Percentiles rank a stretch among this genome's conserved stretches.
Conservation (phyloP, 2,797 vertebrate species). For the Tachyglossus aculeatus region DNA sequence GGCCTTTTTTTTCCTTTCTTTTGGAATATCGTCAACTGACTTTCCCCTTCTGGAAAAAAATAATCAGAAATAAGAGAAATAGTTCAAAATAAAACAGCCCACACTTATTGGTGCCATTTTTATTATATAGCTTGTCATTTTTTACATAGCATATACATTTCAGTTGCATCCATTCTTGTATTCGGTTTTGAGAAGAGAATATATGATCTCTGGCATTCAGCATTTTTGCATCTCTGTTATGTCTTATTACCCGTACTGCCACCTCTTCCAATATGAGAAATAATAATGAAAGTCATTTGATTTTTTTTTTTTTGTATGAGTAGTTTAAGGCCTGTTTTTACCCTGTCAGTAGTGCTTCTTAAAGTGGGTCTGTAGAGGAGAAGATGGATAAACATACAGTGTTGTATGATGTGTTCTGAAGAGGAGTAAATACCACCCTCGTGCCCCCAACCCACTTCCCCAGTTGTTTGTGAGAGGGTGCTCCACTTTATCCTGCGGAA, state of each 20-base stretch:
- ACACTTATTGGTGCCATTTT: conserved; percentile 58
- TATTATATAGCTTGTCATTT: conserved; percentile 64
- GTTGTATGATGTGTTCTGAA: too few relatives aligned
- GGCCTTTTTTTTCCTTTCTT: conserved; percentile 57
- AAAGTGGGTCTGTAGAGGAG: conserved; percentile 66
- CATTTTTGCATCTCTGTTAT: conserved; percentile 64
- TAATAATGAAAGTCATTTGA: conserved; percentile 61
- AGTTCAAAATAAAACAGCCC: conserved; percentile 49
- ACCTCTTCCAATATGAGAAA: conserved; percentile 63
- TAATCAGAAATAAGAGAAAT: background rate
- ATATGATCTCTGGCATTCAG: conserved; percentile 69
- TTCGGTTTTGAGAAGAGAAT: conserved; percentile 73
- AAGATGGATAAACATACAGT: too few relatives aligned
- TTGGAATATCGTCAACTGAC: conserved; percentile 48
- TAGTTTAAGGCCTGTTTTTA: conserved; percentile 47
- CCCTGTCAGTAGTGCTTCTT: conserved; percentile 64
- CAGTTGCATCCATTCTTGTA: conserved; percentile 69
- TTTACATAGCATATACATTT: conserved; percentile 72
- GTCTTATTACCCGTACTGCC: conserved; percentile 24
- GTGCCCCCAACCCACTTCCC: background rate
- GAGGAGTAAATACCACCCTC: too few relatives aligned
- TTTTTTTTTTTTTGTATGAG: conserved; percentile 60
- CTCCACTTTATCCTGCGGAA: too few relatives aligned
- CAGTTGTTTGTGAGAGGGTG: background rate
- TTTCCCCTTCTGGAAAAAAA: conserved; percentile 50